A percentile compares a stretch with the other conserved stretches of the same genome.
Evolutionary conservation across 2,113 vertebrate species (phyloP).

Genomic region (Tragelaphus strepsiceros): DNA sequence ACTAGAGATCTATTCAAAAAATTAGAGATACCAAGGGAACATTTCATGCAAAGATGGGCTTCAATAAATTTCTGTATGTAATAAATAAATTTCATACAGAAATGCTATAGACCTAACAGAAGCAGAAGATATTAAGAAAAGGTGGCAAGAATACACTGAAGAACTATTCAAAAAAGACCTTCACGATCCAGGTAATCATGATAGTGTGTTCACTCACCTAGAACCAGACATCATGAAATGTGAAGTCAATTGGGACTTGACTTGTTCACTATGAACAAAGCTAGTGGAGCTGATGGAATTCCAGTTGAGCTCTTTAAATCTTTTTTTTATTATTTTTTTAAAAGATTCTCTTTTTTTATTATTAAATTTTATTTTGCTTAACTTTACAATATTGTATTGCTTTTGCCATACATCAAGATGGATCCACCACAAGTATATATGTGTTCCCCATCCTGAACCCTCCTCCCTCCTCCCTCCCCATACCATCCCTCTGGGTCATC

Average conservation of each 20-base stretch:
- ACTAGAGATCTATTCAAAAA: background rate
- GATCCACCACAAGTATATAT: too few relatives aligned
- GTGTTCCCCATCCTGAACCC: too few relatives aligned
- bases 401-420: too few relatives aligned
- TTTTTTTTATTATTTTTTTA: too few relatives aligned
- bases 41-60: background rate
- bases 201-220: background rate
- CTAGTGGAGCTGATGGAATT: background rate
- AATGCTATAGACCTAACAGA: background rate
- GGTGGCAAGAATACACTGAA: background rate
- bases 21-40: background rate
- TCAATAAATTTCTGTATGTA: too few relatives aligned
- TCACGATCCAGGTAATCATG: accelerated
- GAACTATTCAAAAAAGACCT: background rate
- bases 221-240: background rate
- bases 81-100: background rate
- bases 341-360: too few relatives aligned
- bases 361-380: too few relatives aligned
- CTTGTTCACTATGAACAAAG: background rate
- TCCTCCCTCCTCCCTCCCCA: too few relatives aligned
- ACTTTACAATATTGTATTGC: too few relatives aligned
- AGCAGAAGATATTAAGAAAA: background rate
- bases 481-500: too few relatives aligned
- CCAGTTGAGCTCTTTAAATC: background rate
- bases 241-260: background rate